Evolutionary conservation across 1,140 invertebrate genomes (phyloP), one percentile per base, ranked within the genome.

Genomic region (Zeugodacus cucurbitae): DNA sequence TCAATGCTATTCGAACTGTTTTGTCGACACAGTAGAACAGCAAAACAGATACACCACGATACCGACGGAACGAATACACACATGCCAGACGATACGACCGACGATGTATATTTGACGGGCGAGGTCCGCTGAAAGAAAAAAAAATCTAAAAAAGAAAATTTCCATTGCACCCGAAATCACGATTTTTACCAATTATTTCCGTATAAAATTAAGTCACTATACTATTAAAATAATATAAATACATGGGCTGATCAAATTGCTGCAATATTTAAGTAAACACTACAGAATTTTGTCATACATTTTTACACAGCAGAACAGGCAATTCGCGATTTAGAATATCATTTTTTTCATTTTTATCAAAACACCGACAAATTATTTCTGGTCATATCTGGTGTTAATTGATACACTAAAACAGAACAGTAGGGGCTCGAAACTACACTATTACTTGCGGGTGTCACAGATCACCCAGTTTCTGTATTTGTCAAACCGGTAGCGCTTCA

Each of bases 71-170:
- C 64, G 58, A 54, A 87, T 48, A 87, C 64, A 48, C 26, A 59
- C 87, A 82, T 57, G 57, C 87, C 32, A 67, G 29, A 17, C 48
- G 26, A 58, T 57, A 57, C 34, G 41, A 87, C 86, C 44, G 62
- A 62, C 57, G 74, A 82, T 82, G 74, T 48, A 82, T 82, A 87
- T 89, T 89, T 87, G 88, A 89, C 88, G 88, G 88, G 88, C 88
- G 88, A 89, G 88, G 88, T 89, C 88, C 86, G 29, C 29, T 82
- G 54, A 67, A 70, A 88, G 44, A 82, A 88, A 85, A 86, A 78
- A 86, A 86, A 86, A 58, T 32, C 48, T 59, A 29, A 41, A 58
- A 86, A 86, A 59, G 57, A 82, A 82, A 82, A 48, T 37, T 82
- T 82, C 44, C 74, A 82, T 32, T 37, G 64, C 64, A 67, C 64